Percentiles rank a stretch among this genome's conserved stretches.
These are phyloP conservation scores for Amaurobius ferox DNA, from an alignment of 2,888 invertebrate genomes.

Conservation along the genomic window DNA sequence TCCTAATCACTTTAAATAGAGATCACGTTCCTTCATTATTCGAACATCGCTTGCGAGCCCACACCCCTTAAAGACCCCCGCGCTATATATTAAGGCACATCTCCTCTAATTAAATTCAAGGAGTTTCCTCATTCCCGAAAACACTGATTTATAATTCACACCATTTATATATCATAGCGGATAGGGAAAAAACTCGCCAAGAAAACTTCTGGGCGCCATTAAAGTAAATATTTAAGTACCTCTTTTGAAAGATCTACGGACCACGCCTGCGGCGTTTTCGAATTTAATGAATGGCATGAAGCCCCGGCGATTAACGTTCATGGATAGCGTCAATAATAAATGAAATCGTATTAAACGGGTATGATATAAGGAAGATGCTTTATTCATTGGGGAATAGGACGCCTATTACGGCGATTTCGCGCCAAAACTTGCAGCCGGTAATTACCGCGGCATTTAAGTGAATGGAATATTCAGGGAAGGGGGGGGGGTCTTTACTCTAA, in stretches of 20 bases:
- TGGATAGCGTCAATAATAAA: slow-evolving; percentile 66
- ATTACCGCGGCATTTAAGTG: slow-evolving; percentile 62
- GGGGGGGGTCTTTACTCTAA: slow-evolving; percentile 34
- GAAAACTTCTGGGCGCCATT: slow-evolving; percentile 63
- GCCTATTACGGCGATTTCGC: slow-evolving; percentile 64
- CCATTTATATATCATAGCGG: slow-evolving; percentile 59
- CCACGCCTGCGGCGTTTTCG: slow-evolving; percentile 60
- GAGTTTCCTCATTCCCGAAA: slow-evolving; percentile 27
- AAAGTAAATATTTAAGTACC: slow-evolving; percentile 69
- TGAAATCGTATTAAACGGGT: slow-evolving; percentile 62
- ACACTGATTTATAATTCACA: slow-evolving; percentile 59
- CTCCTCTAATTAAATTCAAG: slow-evolving; percentile 66
- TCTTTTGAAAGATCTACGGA: slow-evolving; percentile 50
- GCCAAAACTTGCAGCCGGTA: slow-evolving; percentile 58
- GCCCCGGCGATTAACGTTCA: slow-evolving; percentile 64
- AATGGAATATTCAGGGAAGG: slow-evolving; percentile 60
- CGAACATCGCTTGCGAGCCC: slow-evolving; percentile 23
- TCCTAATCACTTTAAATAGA: slow-evolving; percentile 26
- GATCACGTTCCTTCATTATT: slow-evolving; percentile 61
- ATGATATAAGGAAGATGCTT: slow-evolving; percentile 24
- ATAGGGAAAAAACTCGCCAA: slow-evolving; percentile 55
- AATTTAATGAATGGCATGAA: slow-evolving; percentile 64
- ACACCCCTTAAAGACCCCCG: slow-evolving; percentile 35
- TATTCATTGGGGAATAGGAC: slow-evolving; percentile 49
- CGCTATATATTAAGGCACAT: slow-evolving; percentile 40